Conservation (phyloP, 2,888 invertebrate species). For the Yponomeuta sedellus region DNA sequence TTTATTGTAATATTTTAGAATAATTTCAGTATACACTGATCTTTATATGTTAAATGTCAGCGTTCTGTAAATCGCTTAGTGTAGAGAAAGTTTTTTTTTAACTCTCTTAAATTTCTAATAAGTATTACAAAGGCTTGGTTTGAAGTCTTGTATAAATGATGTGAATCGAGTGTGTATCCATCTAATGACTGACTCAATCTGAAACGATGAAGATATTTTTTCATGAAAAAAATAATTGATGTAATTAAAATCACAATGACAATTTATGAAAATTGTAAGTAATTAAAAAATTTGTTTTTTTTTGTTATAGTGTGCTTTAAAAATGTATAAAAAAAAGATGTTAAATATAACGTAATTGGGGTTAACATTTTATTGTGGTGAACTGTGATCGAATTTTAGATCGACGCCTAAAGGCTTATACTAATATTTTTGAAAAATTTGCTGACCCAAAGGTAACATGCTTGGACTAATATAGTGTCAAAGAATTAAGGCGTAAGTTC, state of each 20-base stretch:
- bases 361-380: slow-evolving; percentile 1
- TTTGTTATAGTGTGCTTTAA: slow-evolving; percentile 10
- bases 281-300: not conserved
- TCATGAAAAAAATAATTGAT: not conserved
- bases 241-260: not conserved
- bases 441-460: not conserved
- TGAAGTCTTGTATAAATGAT: not conserved
- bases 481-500: not conserved
- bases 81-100: slow-evolving; percentile 26
- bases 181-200: not conserved
- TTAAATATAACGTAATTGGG: slow-evolving; percentile 2
- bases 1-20: slow-evolving; percentile 32
- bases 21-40: slow-evolving; percentile 27
- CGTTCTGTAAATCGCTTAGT: slow-evolving; percentile 49
- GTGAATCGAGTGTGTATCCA: not conserved
- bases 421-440: not conserved
- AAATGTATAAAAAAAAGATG: not conserved
- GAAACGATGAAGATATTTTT: not conserved
- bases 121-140: not conserved
- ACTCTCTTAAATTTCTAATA: slow-evolving; percentile 1
- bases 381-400: slow-evolving; percentile 16
- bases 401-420: slow-evolving; percentile 18
- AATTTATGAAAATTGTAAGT: not conserved
- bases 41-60: slow-evolving; percentile 36
- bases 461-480: not conserved